Evolutionary conservation across 1,140 invertebrate species (phyloP).

Genomic region (Caenorhabditis briggsae): DNA sequence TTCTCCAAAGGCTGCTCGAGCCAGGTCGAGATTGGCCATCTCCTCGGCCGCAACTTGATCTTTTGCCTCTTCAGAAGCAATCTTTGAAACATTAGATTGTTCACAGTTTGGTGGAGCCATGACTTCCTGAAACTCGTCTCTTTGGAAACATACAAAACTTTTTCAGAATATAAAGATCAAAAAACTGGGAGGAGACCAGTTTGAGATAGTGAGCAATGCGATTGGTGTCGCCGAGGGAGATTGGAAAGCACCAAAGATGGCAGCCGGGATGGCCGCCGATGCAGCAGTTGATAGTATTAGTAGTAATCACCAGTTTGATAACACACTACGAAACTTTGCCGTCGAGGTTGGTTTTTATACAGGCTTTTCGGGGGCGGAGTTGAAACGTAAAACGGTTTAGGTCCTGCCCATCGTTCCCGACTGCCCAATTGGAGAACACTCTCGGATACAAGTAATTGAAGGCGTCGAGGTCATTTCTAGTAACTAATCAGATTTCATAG

Average conservation of each 20-base stretch:
- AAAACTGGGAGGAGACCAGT: background rate
- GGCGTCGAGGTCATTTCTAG: constrained; percentile 40
- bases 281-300: background rate
- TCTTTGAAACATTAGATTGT: too few relatives aligned
- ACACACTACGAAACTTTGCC: constrained; percentile 30
- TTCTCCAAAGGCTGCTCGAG: too few relatives aligned
- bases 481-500: background rate
- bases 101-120: too few relatives aligned
- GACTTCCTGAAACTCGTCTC: too few relatives aligned
- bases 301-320: constrained; percentile 35
- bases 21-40: too few relatives aligned
- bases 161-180: constrained; percentile 44
- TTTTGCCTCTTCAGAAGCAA: too few relatives aligned
- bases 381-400: constrained; percentile 6
- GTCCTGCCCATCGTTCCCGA: constrained; percentile 60
- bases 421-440: constrained; percentile 59
- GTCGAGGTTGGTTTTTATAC: constrained; percentile 6
- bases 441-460: constrained; percentile 60
- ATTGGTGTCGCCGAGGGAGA: constrained; percentile 18
- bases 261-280: background rate
- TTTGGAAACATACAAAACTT: too few relatives aligned
- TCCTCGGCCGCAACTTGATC: too few relatives aligned
- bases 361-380: background rate
- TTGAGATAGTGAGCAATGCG: constrained; percentile 33
- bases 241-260: background rate